phyloP scores from a whole-genome alignment of 2,888 invertebrate species.

The Microctonus hyperodae region DNA sequence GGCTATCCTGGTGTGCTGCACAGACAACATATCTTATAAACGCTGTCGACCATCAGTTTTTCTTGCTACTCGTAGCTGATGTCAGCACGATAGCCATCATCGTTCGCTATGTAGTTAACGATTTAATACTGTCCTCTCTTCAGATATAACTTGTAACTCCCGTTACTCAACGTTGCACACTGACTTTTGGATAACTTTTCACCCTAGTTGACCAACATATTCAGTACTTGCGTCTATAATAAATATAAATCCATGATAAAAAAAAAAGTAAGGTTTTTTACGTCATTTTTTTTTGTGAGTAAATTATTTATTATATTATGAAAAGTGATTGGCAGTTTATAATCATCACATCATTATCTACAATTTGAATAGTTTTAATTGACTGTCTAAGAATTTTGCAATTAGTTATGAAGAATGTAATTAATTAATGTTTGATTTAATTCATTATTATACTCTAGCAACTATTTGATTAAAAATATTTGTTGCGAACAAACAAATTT shows the following conservation, averaged over 20 bases:
- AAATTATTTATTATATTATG: no score
- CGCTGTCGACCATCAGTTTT: conserved; percentile 30
- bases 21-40: conserved; percentile 31
- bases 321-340: no score
- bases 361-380: no score
- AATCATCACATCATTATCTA: no score
- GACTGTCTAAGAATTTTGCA: no score
- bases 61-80: conserved; percentile 34
- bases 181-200: not conserved
- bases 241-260: not conserved
- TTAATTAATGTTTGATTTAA: no score
- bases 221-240: not conserved
- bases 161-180: conserved; percentile 14
- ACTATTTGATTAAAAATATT: no score
- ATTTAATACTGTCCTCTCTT: conserved; percentile 28
- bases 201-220: not conserved
- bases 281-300: no score
- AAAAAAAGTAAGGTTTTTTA: not conserved
- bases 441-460: no score
- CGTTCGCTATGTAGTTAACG: conserved; percentile 35
- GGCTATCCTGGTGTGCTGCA: conserved; percentile 27
- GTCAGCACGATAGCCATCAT: conserved; percentile 37
- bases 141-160: conserved; percentile 10
- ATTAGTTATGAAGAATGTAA: no score
- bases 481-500: no score